Conservation (phyloP, 2,113 vertebrate genomes). For the Oncorhynchus clarkii region DNA sequence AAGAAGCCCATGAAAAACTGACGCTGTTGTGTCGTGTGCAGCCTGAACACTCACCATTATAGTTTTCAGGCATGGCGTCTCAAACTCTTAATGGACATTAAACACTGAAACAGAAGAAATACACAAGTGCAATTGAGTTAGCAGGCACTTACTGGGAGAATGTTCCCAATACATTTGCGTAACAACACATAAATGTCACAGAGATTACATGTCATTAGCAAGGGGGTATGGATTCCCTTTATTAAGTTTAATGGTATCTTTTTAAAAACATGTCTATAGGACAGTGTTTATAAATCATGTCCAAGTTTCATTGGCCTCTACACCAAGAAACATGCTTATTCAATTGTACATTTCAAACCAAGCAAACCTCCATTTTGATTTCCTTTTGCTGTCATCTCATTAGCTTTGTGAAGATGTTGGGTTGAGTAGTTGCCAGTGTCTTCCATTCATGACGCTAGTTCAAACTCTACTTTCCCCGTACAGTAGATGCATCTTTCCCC, state of each 20-base stretch:
- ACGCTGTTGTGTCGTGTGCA: slow-evolving; percentile 10
- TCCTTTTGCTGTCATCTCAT: slow-evolving; percentile 56
- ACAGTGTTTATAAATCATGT: slow-evolving; percentile 44
- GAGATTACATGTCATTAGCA: slow-evolving; percentile 71
- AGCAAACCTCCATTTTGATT: slow-evolving; percentile 28
- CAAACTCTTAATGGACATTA: slow-evolving; percentile 73
- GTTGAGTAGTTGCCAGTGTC: slow-evolving; percentile 31
- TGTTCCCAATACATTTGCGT: slow-evolving; percentile 69
- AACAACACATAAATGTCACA: slow-evolving; percentile 74
- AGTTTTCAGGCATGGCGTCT: slow-evolving; percentile 54
- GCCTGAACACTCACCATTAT: slow-evolving; percentile 54
- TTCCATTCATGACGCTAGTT: too few relatives aligned
- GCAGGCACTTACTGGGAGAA: slow-evolving; percentile 68
- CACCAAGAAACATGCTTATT: slow-evolving; percentile 55
- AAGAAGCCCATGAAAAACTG: slow-evolving; percentile 36
- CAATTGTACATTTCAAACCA: slow-evolving; percentile 59
- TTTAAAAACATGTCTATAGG: slow-evolving; percentile 45
- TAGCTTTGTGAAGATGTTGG: slow-evolving; percentile 39
- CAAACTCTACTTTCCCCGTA: too few relatives aligned
- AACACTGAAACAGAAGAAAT: slow-evolving; percentile 67
- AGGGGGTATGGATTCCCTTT: slow-evolving; percentile 64
- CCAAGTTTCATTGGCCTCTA: slow-evolving; percentile 14
- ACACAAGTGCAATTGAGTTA: slow-evolving; percentile 72
- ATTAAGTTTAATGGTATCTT: slow-evolving; percentile 64
- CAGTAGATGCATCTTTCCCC: too few relatives aligned